A percentile compares a stretch with the other conserved stretches of the same genome.
These are phyloP conservation scores for Nycticorax nycticorax DNA, from an alignment of 2,113 vertebrate species.

Conservation along the genomic window DNA sequence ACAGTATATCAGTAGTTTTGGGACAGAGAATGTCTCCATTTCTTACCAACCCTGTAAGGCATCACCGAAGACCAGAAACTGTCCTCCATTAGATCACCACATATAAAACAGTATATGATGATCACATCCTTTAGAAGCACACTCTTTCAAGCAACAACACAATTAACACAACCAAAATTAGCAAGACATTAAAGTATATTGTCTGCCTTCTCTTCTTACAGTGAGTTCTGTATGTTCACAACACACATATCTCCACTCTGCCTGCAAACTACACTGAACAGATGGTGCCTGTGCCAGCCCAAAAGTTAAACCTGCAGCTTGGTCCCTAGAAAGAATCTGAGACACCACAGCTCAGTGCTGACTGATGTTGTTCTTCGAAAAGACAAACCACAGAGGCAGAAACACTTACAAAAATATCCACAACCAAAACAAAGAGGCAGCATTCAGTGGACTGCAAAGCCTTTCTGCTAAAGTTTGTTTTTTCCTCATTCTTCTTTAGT, in stretches of 20 bases:
- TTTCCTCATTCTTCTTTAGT: neutral
- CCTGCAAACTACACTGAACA: constrained; percentile 2
- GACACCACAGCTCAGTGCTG: neutral
- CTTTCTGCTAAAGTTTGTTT: neutral
- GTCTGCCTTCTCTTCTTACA: neutral
- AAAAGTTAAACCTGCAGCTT: constrained; percentile 40
- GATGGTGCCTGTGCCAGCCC: neutral
- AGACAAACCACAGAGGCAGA: neutral
- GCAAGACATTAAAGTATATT: neutral
- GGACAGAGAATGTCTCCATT: neutral
- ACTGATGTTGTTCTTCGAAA: constrained; percentile 42
- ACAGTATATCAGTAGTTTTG: neutral
- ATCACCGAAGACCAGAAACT: neutral
- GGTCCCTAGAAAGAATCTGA: constrained; percentile 34
- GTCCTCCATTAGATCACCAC: neutral
- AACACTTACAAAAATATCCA: neutral
- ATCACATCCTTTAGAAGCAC: neutral
- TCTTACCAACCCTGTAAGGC: neutral
- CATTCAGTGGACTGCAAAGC: neutral
- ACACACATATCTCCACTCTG: neutral
- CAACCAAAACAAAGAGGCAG: neutral
- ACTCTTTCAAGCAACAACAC: neutral
- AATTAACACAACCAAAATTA: neutral
- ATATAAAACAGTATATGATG: neutral
- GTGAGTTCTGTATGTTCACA: neutral